These are phyloP conservation scores for Pandemis heparana DNA, from an alignment of 2,888 invertebrate genomes.

Conservation along the genomic window DNA sequence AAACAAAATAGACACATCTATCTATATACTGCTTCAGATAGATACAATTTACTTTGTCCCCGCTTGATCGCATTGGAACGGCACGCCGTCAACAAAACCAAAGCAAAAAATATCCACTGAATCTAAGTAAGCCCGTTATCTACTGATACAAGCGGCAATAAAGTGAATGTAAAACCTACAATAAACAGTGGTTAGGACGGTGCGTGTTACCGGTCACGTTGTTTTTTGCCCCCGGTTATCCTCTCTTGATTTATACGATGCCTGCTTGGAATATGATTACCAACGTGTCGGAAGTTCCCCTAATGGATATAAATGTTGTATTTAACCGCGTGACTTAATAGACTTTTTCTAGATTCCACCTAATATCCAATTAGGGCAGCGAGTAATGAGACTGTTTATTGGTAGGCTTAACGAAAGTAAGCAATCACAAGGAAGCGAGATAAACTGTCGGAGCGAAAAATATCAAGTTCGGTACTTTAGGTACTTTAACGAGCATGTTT, in stretches of 20 bases:
- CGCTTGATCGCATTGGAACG: neutral
- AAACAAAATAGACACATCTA: neutral
- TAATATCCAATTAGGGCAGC: slow-evolving; percentile 33
- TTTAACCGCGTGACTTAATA: slow-evolving; percentile 72
- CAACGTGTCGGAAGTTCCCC: slow-evolving; percentile 78
- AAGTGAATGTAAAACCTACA: slow-evolving; percentile 68
- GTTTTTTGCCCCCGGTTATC: slow-evolving; percentile 77
- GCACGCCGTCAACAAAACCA: slow-evolving; percentile 35
- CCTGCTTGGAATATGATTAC: slow-evolving; percentile 81
- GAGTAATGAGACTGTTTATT: slow-evolving; percentile 35
- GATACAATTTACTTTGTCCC: neutral
- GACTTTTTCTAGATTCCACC: slow-evolving; percentile 50
- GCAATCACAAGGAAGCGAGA: slow-evolving; percentile 17
- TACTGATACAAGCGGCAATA: slow-evolving; percentile 64
- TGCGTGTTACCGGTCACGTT: slow-evolving; percentile 52
- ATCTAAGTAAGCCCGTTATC: slow-evolving; percentile 50
- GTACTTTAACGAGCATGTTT: slow-evolving; percentile 1
- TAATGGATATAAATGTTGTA: slow-evolving; percentile 83
- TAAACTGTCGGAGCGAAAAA: slow-evolving; percentile 8
- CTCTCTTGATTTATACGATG: slow-evolving; percentile 79
- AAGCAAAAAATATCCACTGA: slow-evolving; percentile 48
- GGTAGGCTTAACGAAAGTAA: slow-evolving; percentile 18
- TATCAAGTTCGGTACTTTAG: slow-evolving; percentile 1
- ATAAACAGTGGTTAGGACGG: slow-evolving; percentile 75
- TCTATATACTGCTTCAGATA: neutral